Conservation (phyloP, 1,140 invertebrate genomes). For the Nixonia krombeini region DNA sequence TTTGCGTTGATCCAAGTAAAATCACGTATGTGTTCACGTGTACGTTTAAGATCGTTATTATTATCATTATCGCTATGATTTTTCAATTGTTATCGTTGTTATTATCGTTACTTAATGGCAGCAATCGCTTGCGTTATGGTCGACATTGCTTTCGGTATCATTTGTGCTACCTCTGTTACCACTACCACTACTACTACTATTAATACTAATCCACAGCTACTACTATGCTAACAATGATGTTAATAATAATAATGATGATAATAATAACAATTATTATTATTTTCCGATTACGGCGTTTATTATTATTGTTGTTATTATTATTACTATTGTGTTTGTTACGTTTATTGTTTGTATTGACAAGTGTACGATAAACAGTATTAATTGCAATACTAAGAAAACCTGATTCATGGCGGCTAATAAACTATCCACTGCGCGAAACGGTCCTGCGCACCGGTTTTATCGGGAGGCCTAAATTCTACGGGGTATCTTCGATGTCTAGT, state of each 20-base stretch:
- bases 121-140: slow-evolving; percentile 49
- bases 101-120: slow-evolving; percentile 43
- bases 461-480: slow-evolving; percentile 54
- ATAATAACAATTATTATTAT: slow-evolving; percentile 44
- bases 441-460: slow-evolving; percentile 61
- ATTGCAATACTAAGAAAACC: slow-evolving; percentile 60
- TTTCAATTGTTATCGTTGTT: slow-evolving; percentile 42
- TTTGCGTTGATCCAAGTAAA: no score
- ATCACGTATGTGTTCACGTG: no score
- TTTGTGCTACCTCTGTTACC: slow-evolving; percentile 48
- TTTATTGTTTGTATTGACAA: slow-evolving; percentile 54
- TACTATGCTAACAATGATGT: background rate
- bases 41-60: slow-evolving; percentile 17
- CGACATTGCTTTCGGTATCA: slow-evolving; percentile 49
- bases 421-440: slow-evolving; percentile 66
- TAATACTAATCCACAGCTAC: background rate
- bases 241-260: slow-evolving; percentile 46
- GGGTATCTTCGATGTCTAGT: slow-evolving; percentile 49
- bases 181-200: slow-evolving; percentile 49
- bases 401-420: slow-evolving; percentile 68
- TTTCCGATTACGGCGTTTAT: slow-evolving; percentile 32
- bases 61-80: slow-evolving; percentile 28
- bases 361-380: slow-evolving; percentile 61
- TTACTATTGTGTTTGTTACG: slow-evolving; percentile 19
- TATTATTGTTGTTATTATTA: slow-evolving; percentile 29